These are phyloP conservation scores for Rostratula benghalensis DNA, from an alignment of 2,113 vertebrate species.

Conservation along the genomic window DNA sequence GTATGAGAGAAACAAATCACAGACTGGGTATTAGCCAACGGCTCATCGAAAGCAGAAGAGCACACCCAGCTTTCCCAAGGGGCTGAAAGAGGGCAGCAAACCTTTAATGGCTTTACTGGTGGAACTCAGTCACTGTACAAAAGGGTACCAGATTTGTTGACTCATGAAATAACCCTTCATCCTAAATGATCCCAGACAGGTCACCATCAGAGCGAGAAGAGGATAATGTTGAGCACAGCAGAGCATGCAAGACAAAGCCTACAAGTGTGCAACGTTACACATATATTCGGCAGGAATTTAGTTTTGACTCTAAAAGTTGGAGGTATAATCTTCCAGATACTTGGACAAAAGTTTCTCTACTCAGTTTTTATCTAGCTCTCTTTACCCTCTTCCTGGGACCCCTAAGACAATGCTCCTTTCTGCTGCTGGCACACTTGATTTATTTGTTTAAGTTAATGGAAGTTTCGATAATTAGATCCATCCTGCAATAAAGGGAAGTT, in stretches of 20 bases:
- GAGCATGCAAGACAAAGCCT: not conserved
- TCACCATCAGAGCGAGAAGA: not conserved
- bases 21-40: not conserved
- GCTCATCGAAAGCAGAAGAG: not conserved
- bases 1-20: not conserved
- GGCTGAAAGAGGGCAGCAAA: not conserved
- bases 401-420: conserved; percentile 33
- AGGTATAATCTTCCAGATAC: not conserved
- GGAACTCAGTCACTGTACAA: not conserved
- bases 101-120: not conserved
- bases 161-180: not conserved
- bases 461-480: conserved; percentile 59
- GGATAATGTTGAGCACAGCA: not conserved
- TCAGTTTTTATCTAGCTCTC: not conserved
- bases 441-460: conserved; percentile 62
- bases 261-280: not conserved
- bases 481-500: conserved; percentile 65
- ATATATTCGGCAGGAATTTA: not conserved
- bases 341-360: not conserved
- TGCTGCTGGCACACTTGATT: conserved; percentile 9
- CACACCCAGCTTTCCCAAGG: not conserved
- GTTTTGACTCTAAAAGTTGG: not conserved
- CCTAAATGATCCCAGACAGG: not conserved
- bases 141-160: not conserved
- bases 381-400: not conserved